A percentile compares a stretch with the other conserved stretches of the same genome.
Evolutionary conservation across 1,140 invertebrate species (phyloP).

Genomic region (Rhagoletis pomonella): DNA sequence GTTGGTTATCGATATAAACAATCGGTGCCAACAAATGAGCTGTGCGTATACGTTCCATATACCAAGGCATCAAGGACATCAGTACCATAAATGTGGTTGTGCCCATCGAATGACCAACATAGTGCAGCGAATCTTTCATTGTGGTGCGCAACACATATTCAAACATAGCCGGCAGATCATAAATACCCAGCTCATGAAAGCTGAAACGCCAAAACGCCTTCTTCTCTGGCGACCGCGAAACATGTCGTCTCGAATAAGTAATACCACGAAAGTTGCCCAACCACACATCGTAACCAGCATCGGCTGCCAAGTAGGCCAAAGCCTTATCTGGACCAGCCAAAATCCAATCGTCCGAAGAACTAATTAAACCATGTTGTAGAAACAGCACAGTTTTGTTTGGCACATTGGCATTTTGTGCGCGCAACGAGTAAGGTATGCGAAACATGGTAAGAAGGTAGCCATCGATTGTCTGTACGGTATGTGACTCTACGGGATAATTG

Average conservation of each 20-base stretch:
- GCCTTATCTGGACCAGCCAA: slow-evolving; percentile 61
- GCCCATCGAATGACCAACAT: slow-evolving; percentile 77
- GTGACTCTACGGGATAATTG: slow-evolving; percentile 71
- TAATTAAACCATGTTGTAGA: slow-evolving; percentile 65
- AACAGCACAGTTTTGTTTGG: slow-evolving; percentile 58
- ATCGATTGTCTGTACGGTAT: slow-evolving; percentile 76
- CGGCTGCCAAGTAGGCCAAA: slow-evolving; percentile 64
- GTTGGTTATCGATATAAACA: slow-evolving; percentile 73
- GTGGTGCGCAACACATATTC: slow-evolving; percentile 76
- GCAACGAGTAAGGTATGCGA: slow-evolving; percentile 74
- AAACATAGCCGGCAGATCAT: slow-evolving; percentile 78
- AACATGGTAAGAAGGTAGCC: slow-evolving; percentile 79
- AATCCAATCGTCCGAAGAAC: slow-evolving; percentile 64
- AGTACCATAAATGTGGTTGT: slow-evolving; percentile 76
- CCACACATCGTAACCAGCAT: slow-evolving; percentile 77
- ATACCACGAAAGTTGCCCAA: slow-evolving; percentile 81
- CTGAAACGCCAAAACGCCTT: slow-evolving; percentile 76
- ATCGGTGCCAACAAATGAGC: slow-evolving; percentile 79
- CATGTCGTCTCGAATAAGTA: slow-evolving; percentile 76
- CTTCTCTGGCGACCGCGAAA: slow-evolving; percentile 73
- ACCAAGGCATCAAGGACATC: slow-evolving; percentile 77
- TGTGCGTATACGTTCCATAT: slow-evolving; percentile 75
- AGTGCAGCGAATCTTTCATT: slow-evolving; percentile 74
- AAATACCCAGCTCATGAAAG: slow-evolving; percentile 79
- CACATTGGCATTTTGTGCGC: slow-evolving; percentile 57